Evolutionary conservation across 37 sponge, comb jelly and placozoan genomes (phyloP), one percentile per base, ranked within the genome.

Genomic region (Beroe ovata): DNA sequence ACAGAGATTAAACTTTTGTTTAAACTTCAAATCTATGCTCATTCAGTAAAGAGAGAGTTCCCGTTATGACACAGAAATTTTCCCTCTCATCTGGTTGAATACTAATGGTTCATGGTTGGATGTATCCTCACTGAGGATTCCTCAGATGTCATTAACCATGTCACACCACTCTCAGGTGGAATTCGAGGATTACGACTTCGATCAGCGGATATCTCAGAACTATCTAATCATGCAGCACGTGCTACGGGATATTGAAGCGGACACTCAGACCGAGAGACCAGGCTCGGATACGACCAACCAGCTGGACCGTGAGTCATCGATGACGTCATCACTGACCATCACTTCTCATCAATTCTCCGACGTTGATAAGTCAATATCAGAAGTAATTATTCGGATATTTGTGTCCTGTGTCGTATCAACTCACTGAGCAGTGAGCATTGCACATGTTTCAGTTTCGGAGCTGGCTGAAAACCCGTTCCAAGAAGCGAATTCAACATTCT

Each of bases 101-200:
- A n/a, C n/a, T n/a, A n/a, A n/a, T n/a, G n/a, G n/a, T n/a, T n/a
- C n/a, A n/a, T n/a, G n/a, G n/a, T n/a, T n/a, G n/a, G n/a, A n/a
- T n/a, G n/a, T n/a, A n/a, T n/a, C n/a, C 59, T 58, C 59, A 19
- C 16, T 58, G 59, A 58, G 18, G 59, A 18, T 58, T 58, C 59
- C 16, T 11, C 59, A 58, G 59, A 58, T 58, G n/a, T 18, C 11
- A 58, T 18, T 58, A 18, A 58, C 59, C 11, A 58, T 18, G 11
- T 18, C 59, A n/a, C n/a, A n/a, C 20, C 21, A 14, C 38, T 20
- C 18, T 11, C 54, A 77, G 84, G 84, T 77, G 3, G 84, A 77
- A 54, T 77, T 77, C 41, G 84, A 77, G 23, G 84, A 77, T 54
- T 42, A 77, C 84, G 54, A 42, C 22, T 77, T 77, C 54, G 84